Percentiles rank a stretch among this genome's conserved stretches.
These are phyloP conservation scores for Bagarius yarrelli DNA, from an alignment of 2,113 vertebrate species.

Conservation along the genomic window DNA sequence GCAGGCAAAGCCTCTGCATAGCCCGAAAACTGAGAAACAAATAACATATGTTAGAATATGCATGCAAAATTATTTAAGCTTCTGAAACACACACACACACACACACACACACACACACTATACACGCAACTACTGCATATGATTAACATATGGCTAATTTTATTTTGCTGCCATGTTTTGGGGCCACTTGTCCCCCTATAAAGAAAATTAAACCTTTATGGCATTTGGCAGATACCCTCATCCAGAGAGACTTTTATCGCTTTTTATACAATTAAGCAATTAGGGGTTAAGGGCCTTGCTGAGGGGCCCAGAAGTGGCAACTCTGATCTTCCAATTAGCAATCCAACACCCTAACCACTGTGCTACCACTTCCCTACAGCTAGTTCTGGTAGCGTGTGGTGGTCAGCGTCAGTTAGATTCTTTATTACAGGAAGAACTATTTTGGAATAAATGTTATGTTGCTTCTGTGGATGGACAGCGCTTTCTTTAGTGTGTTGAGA, in stretches of 20 bases:
- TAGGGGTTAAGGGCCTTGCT: too few relatives aligned
- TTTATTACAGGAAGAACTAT: background rate
- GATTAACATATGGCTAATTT: background rate
- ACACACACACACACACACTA: background rate
- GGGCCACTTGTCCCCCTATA: background rate
- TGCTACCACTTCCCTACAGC: too few relatives aligned
- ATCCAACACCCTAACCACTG: too few relatives aligned
- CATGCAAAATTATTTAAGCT: background rate
- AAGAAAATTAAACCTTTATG: too few relatives aligned
- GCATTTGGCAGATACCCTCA: too few relatives aligned
- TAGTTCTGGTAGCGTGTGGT: background rate
- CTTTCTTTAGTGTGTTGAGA: background rate
- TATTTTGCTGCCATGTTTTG: background rate
- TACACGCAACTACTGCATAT: background rate
- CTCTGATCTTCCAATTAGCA: too few relatives aligned
- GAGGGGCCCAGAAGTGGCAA: too few relatives aligned
- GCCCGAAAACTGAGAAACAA: background rate
- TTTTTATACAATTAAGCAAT: too few relatives aligned
- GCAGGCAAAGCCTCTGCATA: background rate
- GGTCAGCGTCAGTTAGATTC: background rate
- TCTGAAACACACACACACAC: background rate
- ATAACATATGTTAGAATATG: conserved; percentile 9
- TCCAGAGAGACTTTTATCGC: too few relatives aligned
- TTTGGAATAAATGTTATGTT: background rate
- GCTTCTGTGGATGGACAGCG: background rate